These are phyloP conservation scores for Hystrix cristata DNA, from an alignment of 2,113 vertebrate species.

Conservation along the genomic window DNA sequence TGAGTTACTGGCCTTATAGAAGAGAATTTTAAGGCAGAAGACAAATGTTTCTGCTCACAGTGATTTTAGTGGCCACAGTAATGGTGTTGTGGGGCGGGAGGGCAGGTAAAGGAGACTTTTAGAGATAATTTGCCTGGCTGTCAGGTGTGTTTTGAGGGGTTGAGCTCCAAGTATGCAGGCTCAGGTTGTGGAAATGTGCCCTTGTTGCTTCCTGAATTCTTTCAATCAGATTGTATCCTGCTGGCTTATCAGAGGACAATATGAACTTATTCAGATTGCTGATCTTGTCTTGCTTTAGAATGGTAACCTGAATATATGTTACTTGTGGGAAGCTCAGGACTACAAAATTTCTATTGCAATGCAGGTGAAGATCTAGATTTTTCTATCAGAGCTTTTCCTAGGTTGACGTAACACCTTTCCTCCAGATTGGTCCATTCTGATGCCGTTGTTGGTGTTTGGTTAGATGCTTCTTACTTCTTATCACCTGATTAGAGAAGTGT, in stretches of 20 bases:
- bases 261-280: background rate
- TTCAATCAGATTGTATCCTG: background rate
- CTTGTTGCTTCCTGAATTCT: background rate
- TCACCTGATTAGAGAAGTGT: background rate
- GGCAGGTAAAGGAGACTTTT: background rate
- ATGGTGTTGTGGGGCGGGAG: background rate
- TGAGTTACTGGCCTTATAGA: background rate
- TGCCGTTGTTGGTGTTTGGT: background rate
- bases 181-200: background rate
- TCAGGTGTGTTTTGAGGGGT: background rate
- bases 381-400: background rate
- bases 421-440: background rate
- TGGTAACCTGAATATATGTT: constrained; percentile 22
- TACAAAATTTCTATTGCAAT: background rate
- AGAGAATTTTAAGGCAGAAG: background rate
- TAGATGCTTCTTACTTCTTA: background rate
- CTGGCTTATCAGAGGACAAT: constrained; percentile 7
- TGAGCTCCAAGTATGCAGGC: background rate
- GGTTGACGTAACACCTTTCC: background rate
- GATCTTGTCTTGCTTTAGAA: constrained; percentile 34
- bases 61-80: background rate
- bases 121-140: background rate
- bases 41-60: background rate
- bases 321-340: background rate
- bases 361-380: background rate